Evolutionary conservation across 1,140 invertebrate species (phyloP), one percentile per base, ranked within the genome.

Genomic region (Bombus consobrinus): DNA sequence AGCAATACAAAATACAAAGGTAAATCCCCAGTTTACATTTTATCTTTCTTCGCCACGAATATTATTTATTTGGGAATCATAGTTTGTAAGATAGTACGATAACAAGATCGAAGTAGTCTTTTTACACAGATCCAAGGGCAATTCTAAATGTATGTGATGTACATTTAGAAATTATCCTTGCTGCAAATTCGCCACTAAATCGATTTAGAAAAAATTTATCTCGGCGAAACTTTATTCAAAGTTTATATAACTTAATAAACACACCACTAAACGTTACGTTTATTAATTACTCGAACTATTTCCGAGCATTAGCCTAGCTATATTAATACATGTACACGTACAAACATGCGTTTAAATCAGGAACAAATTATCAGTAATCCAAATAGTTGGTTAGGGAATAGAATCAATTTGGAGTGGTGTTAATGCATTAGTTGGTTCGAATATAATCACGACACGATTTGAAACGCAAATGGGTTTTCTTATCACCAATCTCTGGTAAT

Each of bases 1-100:
- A 92, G 90, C 81, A 92, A 87, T 68, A 91, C 90, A 66, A 94
- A 92, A 81, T 89, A 94, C 79, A 95, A 94, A 92, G 94, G 94
- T 95, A 90, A 93, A 64, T 79, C 32, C 53, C 53, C 80, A 47
- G n/a, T 77, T n/a, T 72, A 41, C 32, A 1, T 5, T 34, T 9
- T 34, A 34, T 18, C 8, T 64, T 6, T 18, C 5, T 37, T 68
- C 34, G 10, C 22, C 8, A 12, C 18, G 10, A 68, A 68, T 37
- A 37, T 9, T 39, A 39, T 28, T 39, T 39, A 4, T 12, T 39
- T 13, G 32, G n/a, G 28, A 13, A 62, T 12, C 28, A 28, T 59
- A 59, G 57, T 62, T 37, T 12, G 10, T 12, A 10, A 22, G 9
- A 68, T 4, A 4, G 8, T 34, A 37, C 6, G 34, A 34, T 4